These are phyloP conservation scores for Aproaerema taeniolella DNA, from an alignment of 2,888 invertebrate genomes.

Conservation along the genomic window DNA sequence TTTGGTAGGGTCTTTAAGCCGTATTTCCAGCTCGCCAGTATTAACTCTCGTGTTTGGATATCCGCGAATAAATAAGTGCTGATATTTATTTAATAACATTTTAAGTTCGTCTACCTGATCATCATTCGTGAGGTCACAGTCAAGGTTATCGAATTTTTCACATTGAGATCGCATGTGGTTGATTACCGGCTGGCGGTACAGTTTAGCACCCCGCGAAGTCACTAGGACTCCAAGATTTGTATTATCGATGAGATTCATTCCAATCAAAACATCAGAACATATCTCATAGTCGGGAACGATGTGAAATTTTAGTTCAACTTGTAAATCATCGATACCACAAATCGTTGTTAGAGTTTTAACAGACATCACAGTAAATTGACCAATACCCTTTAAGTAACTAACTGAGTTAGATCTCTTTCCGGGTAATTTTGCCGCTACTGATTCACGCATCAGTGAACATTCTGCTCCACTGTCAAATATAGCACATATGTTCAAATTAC, in stretches of 20 bases:
- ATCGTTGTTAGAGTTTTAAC: constrained; percentile 10
- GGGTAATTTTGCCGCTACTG: constrained; percentile 23
- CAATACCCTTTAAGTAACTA: constrained; percentile 23
- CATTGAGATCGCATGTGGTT: constrained; percentile 14
- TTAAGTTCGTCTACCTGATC: constrained; percentile 17
- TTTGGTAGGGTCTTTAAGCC: constrained; percentile 24
- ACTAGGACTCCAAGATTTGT: constrained; percentile 19
- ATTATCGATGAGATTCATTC: constrained; percentile 19
- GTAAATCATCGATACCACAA: constrained; percentile 19
- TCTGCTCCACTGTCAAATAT: constrained; percentile 32
- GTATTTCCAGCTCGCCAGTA: constrained; percentile 26
- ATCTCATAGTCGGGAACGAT: constrained; percentile 21
- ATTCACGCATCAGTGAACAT: constrained; percentile 27
- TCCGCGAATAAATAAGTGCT: constrained; percentile 25
- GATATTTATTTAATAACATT: constrained; percentile 22
- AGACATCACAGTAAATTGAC: constrained; percentile 22
- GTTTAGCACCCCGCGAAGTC: constrained; percentile 15
- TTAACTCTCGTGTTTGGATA: constrained; percentile 22
- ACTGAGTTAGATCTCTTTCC: constrained; percentile 18
- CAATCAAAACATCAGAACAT: constrained; percentile 18
- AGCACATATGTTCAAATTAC: constrained; percentile 13
- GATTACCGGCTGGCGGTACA: constrained; percentile 16
- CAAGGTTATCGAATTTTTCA: constrained; percentile 20
- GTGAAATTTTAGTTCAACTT: constrained; percentile 23
- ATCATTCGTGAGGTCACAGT: constrained; percentile 19